phyloP scores from a whole-genome alignment of 35 echinoderm and acorn worm species.

The Apostichopus parvimensis region DNA sequence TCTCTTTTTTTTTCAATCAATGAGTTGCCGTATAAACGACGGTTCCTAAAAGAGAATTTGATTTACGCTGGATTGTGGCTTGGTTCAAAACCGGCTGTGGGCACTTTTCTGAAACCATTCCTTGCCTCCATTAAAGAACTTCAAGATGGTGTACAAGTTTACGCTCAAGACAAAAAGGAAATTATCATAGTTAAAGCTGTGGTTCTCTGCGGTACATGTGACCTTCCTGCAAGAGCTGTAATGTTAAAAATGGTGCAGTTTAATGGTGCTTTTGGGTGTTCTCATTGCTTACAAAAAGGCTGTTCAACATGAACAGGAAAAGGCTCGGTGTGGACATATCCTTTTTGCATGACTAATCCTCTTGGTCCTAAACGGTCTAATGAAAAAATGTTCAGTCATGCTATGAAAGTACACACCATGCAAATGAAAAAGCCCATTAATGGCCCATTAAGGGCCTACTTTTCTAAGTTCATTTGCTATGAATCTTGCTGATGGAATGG shows the following conservation, averaged over 20 bases:
- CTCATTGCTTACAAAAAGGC: not conserved
- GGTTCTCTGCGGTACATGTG: conserved; percentile 18
- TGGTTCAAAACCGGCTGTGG: conserved; percentile 39
- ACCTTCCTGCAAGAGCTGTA: conserved; percentile 1
- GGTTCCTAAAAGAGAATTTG: not conserved
- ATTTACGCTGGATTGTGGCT: conserved; percentile 31
- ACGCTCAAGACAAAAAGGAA: too few species aligned
- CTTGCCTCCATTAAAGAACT: not conserved
- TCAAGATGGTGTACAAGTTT: not conserved
- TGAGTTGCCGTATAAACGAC: conserved; percentile 37
- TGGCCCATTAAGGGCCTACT: conserved; percentile 23
- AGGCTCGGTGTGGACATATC: not conserved
- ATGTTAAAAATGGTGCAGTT: conserved; percentile 31
- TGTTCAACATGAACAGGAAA: not conserved
- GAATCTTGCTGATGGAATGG: conserved; percentile 42
- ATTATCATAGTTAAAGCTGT: not conserved
- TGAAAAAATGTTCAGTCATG: not conserved
- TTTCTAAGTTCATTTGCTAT: not conserved
- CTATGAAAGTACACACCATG: not conserved
- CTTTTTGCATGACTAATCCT: conserved; percentile 19
- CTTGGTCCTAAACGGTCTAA: conserved; percentile 7
- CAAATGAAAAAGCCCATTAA: not conserved
- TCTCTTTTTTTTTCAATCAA: conserved; percentile 43
- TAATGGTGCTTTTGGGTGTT: conserved; percentile 10
- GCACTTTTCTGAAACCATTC: conserved; percentile 46